phyloP scores from a whole-genome alignment of 2,888 invertebrate species.

The Hydriomena furcata region DNA sequence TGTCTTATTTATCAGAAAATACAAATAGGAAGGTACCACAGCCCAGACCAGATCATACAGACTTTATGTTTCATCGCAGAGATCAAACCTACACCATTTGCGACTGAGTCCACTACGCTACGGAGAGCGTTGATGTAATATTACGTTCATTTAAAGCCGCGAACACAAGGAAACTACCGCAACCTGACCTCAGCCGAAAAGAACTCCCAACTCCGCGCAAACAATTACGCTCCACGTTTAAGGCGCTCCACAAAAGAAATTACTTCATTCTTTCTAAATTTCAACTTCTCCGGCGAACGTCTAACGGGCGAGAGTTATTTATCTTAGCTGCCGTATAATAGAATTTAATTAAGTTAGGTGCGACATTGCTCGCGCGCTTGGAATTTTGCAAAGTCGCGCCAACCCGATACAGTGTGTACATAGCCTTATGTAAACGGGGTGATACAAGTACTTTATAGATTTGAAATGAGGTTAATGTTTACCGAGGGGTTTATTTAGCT shows the following conservation, averaged over 20 bases:
- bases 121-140: no score
- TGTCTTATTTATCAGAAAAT: no score
- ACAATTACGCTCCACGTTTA: constrained; percentile 50
- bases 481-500: not conserved
- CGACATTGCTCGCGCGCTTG: constrained; percentile 70
- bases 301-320: constrained; percentile 73
- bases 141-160: not conserved
- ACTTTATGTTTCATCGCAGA: no score
- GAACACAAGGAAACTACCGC: constrained; percentile 16
- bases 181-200: constrained; percentile 28
- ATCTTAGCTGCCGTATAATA: constrained; percentile 76
- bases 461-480: constrained; percentile 1
- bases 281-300: constrained; percentile 49
- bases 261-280: constrained; percentile 76
- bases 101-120: no score
- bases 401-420: constrained; percentile 47
- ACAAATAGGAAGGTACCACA: no score
- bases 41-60: no score
- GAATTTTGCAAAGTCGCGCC: constrained; percentile 63
- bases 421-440: constrained; percentile 32
- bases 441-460: constrained; percentile 8
- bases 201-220: constrained; percentile 36
- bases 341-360: constrained; percentile 81
- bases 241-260: constrained; percentile 63
- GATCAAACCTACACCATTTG: no score